Conservation (phyloP, 2,888 invertebrate species). For the Augochlorella aurata region DNA sequence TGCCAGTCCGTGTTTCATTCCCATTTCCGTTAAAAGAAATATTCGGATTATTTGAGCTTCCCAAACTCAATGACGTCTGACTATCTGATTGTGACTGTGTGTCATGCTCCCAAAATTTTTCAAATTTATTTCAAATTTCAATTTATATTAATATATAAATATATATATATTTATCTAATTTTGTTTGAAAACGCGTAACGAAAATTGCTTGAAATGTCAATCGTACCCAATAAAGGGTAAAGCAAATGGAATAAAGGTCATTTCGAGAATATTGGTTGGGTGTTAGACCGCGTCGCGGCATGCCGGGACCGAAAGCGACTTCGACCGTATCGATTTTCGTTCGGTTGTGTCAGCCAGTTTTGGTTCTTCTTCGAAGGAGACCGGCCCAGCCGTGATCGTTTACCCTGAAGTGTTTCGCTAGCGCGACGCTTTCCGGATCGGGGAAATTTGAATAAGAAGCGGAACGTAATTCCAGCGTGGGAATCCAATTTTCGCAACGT, state of each 20-base stretch:
- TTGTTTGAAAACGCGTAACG: background rate
- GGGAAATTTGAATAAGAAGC: conserved; percentile 46
- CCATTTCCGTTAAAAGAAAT: no score
- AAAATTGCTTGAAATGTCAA: background rate
- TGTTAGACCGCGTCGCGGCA: background rate
- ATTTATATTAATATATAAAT: no score
- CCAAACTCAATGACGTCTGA: no score
- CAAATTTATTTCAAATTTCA: no score
- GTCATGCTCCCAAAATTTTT: no score
- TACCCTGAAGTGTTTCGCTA: background rate
- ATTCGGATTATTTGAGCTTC: no score
- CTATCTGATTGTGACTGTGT: no score
- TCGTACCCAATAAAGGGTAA: background rate
- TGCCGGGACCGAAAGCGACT: background rate
- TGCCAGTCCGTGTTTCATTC: no score
- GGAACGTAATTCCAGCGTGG: conserved; percentile 27
- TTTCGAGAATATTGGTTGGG: background rate
- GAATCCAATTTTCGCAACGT: conserved; percentile 53
- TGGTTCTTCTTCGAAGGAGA: background rate
- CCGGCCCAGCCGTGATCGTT: background rate
- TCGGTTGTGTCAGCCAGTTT: background rate
- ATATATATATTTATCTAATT: no score
- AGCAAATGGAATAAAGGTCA: background rate
- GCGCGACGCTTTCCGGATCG: conserved; percentile 24
- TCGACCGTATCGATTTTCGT: background rate